Evolutionary conservation across 1,140 invertebrate species (phyloP), one percentile per base, ranked within the genome.

Genomic region (Microplitis mediator): DNA sequence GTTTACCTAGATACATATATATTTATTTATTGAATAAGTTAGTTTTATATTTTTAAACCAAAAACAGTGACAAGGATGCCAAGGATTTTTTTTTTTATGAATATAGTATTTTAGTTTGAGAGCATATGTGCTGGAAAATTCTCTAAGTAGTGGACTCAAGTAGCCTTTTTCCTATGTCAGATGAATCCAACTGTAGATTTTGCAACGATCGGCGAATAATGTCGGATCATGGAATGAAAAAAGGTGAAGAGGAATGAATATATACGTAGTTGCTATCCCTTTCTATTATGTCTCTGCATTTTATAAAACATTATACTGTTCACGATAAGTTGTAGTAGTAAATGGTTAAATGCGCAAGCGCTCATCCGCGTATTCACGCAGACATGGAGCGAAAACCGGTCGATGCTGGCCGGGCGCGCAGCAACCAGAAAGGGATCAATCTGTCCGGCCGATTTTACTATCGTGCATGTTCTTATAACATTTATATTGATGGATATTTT

Each of bases 381-480:
- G 36, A 31, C 52, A 67, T 58, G 35, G 8, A 39, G 34, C 78
- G 78, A 81, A 78, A 81, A 77, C 82, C 82, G 85, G 85, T 86
- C 85, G 85, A 86, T 86, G 82, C 56, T 85, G 82, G 82, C 85
- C 84, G 83, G 80, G 85, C 4, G 23, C 16, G 11, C 65, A 16
- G 50, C 11, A 67, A 54, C 39, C 51, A 54, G 8, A 54, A 31
- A 50, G 51, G 65, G 16, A 67, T 67, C 35, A 65, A 65, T 65
- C 34, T 39, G 65, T 67, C 65, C 51, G 39, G 14, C 65, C 50
- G 32, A 67, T 51, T 51, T 51, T 67, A 36, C 9, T n/a, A 62
- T 34, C 23, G 23, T 23, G 23, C 23, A 23, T 23, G 23, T 23
- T 23, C 23, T 23, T 23, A 23, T 23, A 23, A 23, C 23, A 23